These are phyloP conservation scores for Penaeus vannamei DNA, from an alignment of 1,140 invertebrate species.

Conservation along the genomic window DNA sequence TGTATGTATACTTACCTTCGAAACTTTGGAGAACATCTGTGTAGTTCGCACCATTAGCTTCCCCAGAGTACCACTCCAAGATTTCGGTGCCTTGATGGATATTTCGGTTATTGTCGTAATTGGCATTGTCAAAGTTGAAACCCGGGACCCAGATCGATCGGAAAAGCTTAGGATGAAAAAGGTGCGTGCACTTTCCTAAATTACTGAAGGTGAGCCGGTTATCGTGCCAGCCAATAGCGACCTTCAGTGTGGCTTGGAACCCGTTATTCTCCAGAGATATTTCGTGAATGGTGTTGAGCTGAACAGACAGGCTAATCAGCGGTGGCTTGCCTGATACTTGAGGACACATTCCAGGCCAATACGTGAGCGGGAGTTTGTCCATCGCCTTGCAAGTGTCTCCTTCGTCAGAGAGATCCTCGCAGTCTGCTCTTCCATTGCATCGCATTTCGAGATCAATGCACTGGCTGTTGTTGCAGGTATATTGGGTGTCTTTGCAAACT, in stretches of 20 bases:
- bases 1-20: no score
- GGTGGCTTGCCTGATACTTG: neutral
- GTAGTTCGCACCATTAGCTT: no score
- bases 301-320: neutral
- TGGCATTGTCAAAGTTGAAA: no score
- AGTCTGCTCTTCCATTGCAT: neutral
- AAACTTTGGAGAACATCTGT: no score
- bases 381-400: neutral
- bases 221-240: neutral
- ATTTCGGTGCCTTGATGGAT: no score
- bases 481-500: neutral
- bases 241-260: neutral
- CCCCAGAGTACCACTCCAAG: no score
- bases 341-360: constrained; percentile 1
- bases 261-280: constrained; percentile 3
- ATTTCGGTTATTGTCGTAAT: no score
- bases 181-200: neutral
- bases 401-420: constrained; percentile 39
- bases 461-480: constrained; percentile 4
- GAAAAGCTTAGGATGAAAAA: neutral
- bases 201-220: neutral
- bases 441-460: neutral
- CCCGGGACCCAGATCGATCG: neutral
- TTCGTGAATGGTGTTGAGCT: neutral
- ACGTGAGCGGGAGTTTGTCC: neutral